phyloP scores from a whole-genome alignment of 2,797 vertebrate genomes.

The Anguilla pacifica region DNA sequence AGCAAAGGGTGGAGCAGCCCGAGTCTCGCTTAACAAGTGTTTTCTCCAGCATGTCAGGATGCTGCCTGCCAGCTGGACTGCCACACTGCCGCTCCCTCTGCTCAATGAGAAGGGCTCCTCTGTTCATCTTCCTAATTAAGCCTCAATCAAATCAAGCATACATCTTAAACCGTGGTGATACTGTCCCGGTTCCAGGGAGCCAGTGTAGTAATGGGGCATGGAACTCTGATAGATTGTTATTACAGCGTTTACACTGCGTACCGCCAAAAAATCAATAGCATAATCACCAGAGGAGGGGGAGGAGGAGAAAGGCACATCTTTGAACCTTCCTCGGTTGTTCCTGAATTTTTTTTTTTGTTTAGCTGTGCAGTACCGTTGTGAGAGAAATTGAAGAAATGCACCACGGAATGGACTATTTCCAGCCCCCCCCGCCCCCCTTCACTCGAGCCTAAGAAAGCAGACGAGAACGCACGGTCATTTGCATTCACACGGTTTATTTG shows the following conservation, averaged over 20 bases:
- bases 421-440: neutral
- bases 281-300: slow-evolving; percentile 43
- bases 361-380: neutral
- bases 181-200: slow-evolving; percentile 35
- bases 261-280: slow-evolving; percentile 47
- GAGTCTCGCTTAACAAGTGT: neutral
- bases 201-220: slow-evolving; percentile 39
- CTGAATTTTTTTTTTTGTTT: neutral
- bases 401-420: neutral
- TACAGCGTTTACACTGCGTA: slow-evolving; percentile 37
- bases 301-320: slow-evolving; percentile 24
- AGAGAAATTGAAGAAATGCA: slow-evolving; percentile 1
- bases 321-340: slow-evolving; percentile 25
- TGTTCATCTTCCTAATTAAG: slow-evolving; percentile 54
- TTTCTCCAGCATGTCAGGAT: neutral
- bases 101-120: slow-evolving; percentile 35
- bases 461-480: slow-evolving; percentile 45
- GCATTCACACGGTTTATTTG: slow-evolving; percentile 62
- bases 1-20: neutral
- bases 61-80: neutral
- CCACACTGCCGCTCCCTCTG: neutral
- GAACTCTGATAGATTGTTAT: slow-evolving; percentile 48
- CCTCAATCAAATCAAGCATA: slow-evolving; percentile 49
- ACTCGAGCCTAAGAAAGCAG: neutral
- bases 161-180: slow-evolving; percentile 51